These are phyloP conservation scores for Peromyscus attwateri DNA, from an alignment of 2,797 vertebrate species.

Conservation along the genomic window DNA sequence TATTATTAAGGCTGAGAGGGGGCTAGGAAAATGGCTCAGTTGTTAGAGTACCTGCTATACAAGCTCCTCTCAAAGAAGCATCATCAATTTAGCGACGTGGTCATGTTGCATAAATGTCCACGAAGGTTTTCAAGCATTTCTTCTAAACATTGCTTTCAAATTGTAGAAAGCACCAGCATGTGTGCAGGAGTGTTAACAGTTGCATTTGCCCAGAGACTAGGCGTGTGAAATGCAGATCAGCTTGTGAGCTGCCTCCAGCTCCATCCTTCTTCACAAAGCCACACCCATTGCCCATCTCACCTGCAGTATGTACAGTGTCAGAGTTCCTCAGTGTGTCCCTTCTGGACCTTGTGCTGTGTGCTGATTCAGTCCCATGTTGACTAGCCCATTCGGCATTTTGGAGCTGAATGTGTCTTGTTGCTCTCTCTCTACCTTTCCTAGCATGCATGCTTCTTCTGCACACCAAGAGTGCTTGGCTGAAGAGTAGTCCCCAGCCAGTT, in stretches of 20 bases:
- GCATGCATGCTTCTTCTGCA: background rate
- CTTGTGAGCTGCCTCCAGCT: background rate
- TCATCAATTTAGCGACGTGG: background rate
- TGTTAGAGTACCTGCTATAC: background rate
- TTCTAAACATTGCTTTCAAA: slow-evolving; percentile 35
- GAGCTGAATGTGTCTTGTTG: background rate
- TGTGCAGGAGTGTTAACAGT: background rate
- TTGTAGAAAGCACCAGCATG: background rate
- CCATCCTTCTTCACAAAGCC: background rate
- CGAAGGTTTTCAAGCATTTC: slow-evolving; percentile 36
- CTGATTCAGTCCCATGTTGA: background rate
- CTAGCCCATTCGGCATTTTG: background rate
- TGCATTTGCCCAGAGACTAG: background rate
- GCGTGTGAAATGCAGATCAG: background rate
- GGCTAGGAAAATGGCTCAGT: background rate
- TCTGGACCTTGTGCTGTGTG: background rate
- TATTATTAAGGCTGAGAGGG: background rate
- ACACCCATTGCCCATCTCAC: background rate
- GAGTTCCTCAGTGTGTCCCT: background rate
- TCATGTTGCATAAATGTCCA: background rate
- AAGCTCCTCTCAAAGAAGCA: background rate
- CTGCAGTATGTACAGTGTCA: background rate
- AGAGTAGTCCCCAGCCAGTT: background rate
- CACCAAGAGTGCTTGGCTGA: background rate
- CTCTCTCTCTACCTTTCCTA: background rate